Base-by-base conservation (phyloP, 2,888 invertebrate species). In the Strigamia transsilvanica region DNA sequence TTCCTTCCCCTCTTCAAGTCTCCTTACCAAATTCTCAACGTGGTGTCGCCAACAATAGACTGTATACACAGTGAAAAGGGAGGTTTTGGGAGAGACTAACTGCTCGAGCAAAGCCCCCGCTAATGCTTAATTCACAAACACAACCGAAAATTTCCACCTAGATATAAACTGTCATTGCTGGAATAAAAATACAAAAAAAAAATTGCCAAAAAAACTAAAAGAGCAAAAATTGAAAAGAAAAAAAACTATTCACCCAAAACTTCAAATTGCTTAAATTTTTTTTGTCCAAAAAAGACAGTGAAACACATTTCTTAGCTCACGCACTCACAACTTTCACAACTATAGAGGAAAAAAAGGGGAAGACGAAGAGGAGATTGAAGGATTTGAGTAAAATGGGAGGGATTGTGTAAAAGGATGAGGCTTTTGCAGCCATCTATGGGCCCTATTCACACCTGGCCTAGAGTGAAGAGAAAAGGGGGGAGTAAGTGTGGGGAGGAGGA, bases 331-430 rank as follows among this genome's bases (percentile, higher is more conserved):
- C 27, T 15, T 32, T 12, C 27, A 32, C 27, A 32, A 32, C 27
- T 27, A 32, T 13, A 73, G n/a, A 73, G 32, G 73, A 32, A 32
- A 32, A 73, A 32, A 56, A 56, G 56, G n/a, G n/a, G 56, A 18
- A 56, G 56, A 56, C 4, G 73, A 73, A 73, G 73, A 73, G 32
- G 32, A 73, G 73, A 73, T 73, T 73, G 73, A 73, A 73, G 73
- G 73, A 73, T 73, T 73, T 73, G 73, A 73, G 73, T 27, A 32
- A 73, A 73, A 73, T 27, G 73, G 73, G 73, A 73, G 73, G 73
- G 73, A 73, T 73, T 73, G 73, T 73, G 73, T 73, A 73, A 73
- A 73, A 73, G 73, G 73, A 73, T 73, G 73, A 73, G 73, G 73
- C 73, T 73, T 73, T 73, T 73, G 73, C 73, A 73, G 73, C 73